Base-by-base conservation (phyloP, 2,113 vertebrate species). In the Himantopus leucocephalus region DNA sequence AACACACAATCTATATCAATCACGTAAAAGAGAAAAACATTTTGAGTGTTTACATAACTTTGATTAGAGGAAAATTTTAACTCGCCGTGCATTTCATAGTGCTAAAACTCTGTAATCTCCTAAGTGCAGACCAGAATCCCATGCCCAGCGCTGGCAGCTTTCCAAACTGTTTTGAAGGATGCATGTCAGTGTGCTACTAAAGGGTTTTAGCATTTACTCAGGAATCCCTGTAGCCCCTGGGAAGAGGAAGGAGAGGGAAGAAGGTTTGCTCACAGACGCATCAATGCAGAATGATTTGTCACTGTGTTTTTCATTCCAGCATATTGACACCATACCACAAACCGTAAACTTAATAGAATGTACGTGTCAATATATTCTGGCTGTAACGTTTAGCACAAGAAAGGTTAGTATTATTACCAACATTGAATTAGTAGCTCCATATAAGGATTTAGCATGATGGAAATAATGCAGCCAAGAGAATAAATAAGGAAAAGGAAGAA, bases 221-320 rank as follows among this genome's bases (percentile, higher is more conserved):
- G 55, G 39, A 45, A 59, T 5, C 17, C 14, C 74, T 43, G 14
- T 32, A 55, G 9, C 10, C 17, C 26, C 72, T 24, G 62, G 45
- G n/a, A 88, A 35, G 55, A 80, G 45, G 81, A 23, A 90, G 59
- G 23, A 73, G 43, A 64, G 7, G 26, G 72, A 80, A 43, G 48
- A 45, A 89, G 24, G 26, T 2, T 60, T 47, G 8, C 32, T 91
- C 16, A 35, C 23, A 45, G n/a, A 6, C 21, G 23, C 10, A 12
- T 8, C 0, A 2, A 56, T 0, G 1, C 21, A 53, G 32, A 72
- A 26, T 3, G 5, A 8, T 85, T 63, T 72, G 19, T 76, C 63
- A 29, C 7, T 2, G 14, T 5, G 43, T 4, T 88, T 77, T 45
- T 56, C 53, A 41, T 37, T 26, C 22, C 50, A n/a, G 50, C 6